These are phyloP conservation scores for Burhinus oedicnemus DNA, from an alignment of 2,113 vertebrate genomes.

Conservation along the genomic window DNA sequence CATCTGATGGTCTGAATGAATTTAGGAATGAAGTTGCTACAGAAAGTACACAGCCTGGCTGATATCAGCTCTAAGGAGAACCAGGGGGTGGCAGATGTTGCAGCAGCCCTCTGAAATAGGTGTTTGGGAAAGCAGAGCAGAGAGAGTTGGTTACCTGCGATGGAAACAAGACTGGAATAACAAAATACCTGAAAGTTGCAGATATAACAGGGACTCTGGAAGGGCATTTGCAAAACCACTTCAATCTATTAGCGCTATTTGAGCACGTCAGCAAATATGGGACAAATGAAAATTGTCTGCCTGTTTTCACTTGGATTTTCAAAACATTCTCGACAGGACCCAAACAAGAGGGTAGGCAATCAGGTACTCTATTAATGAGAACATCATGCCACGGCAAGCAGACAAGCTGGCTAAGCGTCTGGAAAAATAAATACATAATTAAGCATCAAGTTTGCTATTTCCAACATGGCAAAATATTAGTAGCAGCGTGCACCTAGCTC, in stretches of 20 bases:
- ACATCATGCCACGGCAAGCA: neutral
- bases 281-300: slow-evolving; percentile 14
- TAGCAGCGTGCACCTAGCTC: neutral
- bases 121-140: neutral
- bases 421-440: neutral
- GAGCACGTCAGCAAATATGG: neutral
- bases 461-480: neutral
- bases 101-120: neutral
- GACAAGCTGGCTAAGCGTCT: neutral
- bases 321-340: neutral
- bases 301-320: slow-evolving; percentile 8
- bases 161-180: neutral
- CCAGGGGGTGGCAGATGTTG: neutral
- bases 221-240: slow-evolving; percentile 16
- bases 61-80: neutral
- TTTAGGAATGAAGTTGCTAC: neutral
- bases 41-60: neutral
- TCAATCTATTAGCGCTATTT: slow-evolving; percentile 18
- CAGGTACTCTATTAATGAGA: slow-evolving; percentile 10
- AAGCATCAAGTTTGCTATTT: neutral
- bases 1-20: neutral
- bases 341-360: neutral
- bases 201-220: neutral
- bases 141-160: neutral
- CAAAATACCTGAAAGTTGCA: neutral